A percentile compares a stretch with the other conserved stretches of the same genome.
These are phyloP conservation scores for Leptinotarsa juncta DNA, from an alignment of 2,888 invertebrate genomes.

Conservation along the genomic window DNA sequence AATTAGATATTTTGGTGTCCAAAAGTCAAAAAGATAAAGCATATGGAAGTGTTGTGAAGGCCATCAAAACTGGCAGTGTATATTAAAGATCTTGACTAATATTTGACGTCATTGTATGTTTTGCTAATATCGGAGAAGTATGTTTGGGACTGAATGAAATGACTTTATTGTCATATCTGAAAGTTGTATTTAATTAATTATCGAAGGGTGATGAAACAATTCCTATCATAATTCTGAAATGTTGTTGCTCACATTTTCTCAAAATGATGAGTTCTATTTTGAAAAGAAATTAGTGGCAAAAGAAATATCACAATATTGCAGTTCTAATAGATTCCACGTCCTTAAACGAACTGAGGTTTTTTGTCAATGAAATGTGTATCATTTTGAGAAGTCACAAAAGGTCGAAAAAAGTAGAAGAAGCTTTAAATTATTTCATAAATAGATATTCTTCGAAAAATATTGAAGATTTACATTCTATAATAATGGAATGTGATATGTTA, in stretches of 20 bases:
- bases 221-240: neutral
- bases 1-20: neutral
- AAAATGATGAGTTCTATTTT: neutral
- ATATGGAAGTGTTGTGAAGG: neutral
- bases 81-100: neutral
- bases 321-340: neutral
- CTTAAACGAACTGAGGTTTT: neutral
- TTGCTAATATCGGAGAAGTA: neutral
- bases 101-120: constrained; percentile 5
- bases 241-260: constrained; percentile 7
- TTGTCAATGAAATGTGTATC: neutral
- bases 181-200: neutral
- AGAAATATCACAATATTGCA: neutral
- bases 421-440: neutral
- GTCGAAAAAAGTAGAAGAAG: neutral
- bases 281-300: neutral
- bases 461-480: neutral
- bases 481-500: neutral
- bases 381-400: neutral
- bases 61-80: neutral
- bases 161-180: constrained; percentile 2
- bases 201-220: neutral
- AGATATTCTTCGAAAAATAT: neutral
- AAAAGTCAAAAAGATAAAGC: neutral
- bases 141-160: constrained; percentile 5